Base-by-base conservation (phyloP, 2,797 vertebrate genomes). In the Hippocampus kuda region DNA sequence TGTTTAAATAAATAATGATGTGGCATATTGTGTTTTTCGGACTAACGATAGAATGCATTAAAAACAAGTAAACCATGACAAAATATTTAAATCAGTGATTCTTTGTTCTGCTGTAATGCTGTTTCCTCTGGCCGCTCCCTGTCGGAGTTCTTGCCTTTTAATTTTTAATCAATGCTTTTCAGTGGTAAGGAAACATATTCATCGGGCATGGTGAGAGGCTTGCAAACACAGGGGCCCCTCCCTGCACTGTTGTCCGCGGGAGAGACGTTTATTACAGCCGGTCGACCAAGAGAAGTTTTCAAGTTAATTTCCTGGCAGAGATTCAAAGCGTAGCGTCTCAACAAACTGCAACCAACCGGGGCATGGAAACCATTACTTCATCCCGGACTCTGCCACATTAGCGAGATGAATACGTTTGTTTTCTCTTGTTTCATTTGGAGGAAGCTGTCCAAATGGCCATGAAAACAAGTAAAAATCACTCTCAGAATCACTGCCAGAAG, bases 331-430 rank as follows among this genome's bases (percentile, higher is more conserved):
- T 69, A 83, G 81, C 70, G 79, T 75, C 83, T 80, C 85, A 85
- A 85, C 81, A 84, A 83, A 82, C 80, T 78, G 84, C 81, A 67
- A 77, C 77, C 84, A 86, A 84, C 76, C 82, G 74, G 72, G 83
- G 82, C 85, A 85, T 83, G 77, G 85, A 88, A 87, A 79, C 82
- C 82, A 83, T 89, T 86, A 84, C 81, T 89, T 87, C 83, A 84
- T 85, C 79, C 79, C 76, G 89, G 81, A 88, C 81, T 87, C 80
- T 69, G 80, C 83, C 86, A 89, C 85, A 85, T 89, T 90, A 89
- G 89, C 86, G 86, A 82, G 83, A 86, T 85, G 87, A 87, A 88
- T 87, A 87, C 84, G 88, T 86, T 82, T 83, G 85, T 89, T 87
- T 89, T 86, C 87, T 81, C 73, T 81, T 65, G 78, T 79, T 85